Conservation (phyloP, 1,140 invertebrate genomes). For the Drosophila murphyi region DNA sequence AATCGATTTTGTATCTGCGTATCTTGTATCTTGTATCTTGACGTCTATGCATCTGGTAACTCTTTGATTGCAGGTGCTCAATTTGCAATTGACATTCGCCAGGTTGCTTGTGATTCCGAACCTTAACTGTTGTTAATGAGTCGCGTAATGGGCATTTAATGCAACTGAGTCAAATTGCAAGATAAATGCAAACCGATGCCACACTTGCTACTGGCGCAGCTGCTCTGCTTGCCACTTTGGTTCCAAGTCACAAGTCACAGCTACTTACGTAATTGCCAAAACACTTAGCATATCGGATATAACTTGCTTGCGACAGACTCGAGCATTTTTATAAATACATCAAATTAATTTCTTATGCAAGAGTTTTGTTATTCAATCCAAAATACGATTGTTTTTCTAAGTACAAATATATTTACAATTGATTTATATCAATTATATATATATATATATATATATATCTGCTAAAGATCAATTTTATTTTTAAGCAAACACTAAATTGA, state of each 20-base stretch:
- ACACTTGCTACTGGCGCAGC: slow-evolving; percentile 8
- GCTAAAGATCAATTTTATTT: no score
- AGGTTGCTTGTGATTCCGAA: slow-evolving; percentile 6
- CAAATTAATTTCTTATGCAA: neutral
- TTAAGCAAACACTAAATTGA: no score
- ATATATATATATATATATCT: no score
- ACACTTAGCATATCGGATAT: slow-evolving; percentile 16
- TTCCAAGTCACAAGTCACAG: neutral
- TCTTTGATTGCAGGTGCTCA: slow-evolving; percentile 16
- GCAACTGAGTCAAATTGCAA: slow-evolving; percentile 13
- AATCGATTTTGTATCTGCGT: slow-evolving; percentile 37
- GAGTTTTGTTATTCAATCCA: neutral
- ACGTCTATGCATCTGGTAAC: slow-evolving; percentile 4
- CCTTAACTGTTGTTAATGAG: slow-evolving; percentile 40
- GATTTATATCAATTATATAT: neutral
- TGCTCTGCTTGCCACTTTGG: slow-evolving; percentile 1
- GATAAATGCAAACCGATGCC: slow-evolving; percentile 19
- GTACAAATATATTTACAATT: neutral
- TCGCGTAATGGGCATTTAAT: neutral
- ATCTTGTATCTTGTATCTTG: slow-evolving; percentile 25
- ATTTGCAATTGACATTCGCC: slow-evolving; percentile 29
- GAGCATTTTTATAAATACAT: neutral
- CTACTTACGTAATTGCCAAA: slow-evolving; percentile 9
- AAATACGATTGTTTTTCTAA: neutral
- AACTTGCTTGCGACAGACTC: neutral